phyloP scores from a whole-genome alignment of 2,888 invertebrate species.

The Agriopis marginaria region DNA sequence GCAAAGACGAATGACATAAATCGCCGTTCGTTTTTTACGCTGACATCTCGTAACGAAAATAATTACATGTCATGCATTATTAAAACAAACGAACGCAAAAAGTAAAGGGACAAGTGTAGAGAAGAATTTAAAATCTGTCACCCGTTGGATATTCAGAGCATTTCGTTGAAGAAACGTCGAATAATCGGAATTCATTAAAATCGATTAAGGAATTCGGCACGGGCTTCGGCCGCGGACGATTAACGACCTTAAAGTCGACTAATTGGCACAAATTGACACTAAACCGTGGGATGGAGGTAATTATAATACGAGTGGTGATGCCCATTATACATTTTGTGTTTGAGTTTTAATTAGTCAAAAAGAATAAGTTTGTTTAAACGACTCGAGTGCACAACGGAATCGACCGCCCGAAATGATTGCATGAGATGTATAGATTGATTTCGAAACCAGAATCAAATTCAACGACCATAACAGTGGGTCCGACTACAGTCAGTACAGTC shows the following conservation, averaged over 20 bases:
- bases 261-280: constrained; percentile 72
- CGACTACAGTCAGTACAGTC: constrained; percentile 54
- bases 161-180: constrained; percentile 72
- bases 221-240: constrained; percentile 57
- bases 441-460: constrained; percentile 36
- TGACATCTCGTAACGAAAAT: constrained; percentile 72
- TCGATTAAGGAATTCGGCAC: constrained; percentile 73
- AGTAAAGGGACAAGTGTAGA: constrained; percentile 78
- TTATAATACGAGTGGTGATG: constrained; percentile 57
- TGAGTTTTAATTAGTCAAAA: constrained; percentile 43
- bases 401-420: constrained; percentile 37
- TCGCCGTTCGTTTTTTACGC: constrained; percentile 61
- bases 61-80: constrained; percentile 83
- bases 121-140: constrained; percentile 85
- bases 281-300: constrained; percentile 62
- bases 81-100: constrained; percentile 74
- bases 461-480: constrained; percentile 35
- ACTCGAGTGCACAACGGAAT: constrained; percentile 24
- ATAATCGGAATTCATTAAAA: constrained; percentile 77
- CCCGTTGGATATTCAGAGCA: constrained; percentile 80
- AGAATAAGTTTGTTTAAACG: constrained; percentile 38
- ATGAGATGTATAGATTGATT: constrained; percentile 41
- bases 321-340: constrained; percentile 44
- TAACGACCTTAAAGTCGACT: constrained; percentile 63
- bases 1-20: constrained; percentile 60